phyloP scores from a whole-genome alignment of 2,888 invertebrate genomes.

The Phortica okadai region DNA sequence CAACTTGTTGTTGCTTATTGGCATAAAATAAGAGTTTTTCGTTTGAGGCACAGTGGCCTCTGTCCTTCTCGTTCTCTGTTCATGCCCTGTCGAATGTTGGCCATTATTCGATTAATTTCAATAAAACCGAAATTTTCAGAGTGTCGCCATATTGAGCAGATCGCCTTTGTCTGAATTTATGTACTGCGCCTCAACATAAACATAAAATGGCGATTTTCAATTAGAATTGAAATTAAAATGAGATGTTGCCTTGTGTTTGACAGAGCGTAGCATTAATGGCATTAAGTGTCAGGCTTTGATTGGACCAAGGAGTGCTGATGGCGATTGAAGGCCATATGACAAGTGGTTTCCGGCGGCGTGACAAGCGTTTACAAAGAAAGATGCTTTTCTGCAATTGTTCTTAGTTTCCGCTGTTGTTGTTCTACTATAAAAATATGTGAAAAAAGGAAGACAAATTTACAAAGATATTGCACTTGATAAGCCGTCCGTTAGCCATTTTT shows the following conservation, averaged over 20 bases:
- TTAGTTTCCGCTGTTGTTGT: neutral
- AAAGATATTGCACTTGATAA: neutral
- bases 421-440: neutral
- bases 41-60: neutral
- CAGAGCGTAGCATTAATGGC: too few species aligned
- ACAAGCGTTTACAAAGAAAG: too few species aligned
- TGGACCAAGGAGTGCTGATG: too few species aligned
- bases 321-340: too few species aligned
- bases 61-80: neutral
- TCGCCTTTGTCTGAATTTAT: constrained; percentile 10
- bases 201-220: constrained; percentile 24
- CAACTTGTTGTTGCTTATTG: constrained; percentile 7
- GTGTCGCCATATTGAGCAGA: constrained; percentile 21
- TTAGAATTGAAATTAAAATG: constrained; percentile 58
- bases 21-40: constrained; percentile 18
- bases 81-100: constrained; percentile 7
- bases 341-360: too few species aligned
- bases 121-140: constrained; percentile 58
- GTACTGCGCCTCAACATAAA: constrained; percentile 16
- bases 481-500: neutral
- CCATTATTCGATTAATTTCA: constrained; percentile 66
- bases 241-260: neutral
- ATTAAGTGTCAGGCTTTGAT: too few species aligned
- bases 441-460: neutral
- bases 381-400: too few species aligned